These are phyloP conservation scores for Odocoileus hemionus DNA, from an alignment of 2,113 vertebrate species.

Conservation along the genomic window DNA sequence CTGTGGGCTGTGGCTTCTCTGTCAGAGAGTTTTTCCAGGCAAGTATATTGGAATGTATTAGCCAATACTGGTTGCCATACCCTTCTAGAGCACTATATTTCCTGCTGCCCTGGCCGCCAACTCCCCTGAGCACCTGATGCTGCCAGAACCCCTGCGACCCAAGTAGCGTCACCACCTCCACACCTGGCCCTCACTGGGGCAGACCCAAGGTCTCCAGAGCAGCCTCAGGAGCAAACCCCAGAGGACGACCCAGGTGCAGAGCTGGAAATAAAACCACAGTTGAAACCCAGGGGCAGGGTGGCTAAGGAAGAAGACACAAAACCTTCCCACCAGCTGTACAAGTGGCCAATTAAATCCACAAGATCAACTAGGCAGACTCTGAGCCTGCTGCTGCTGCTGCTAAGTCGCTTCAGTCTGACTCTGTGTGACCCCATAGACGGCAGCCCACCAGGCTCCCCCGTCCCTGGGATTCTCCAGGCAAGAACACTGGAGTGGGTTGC, in stretches of 20 bases:
- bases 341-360: not conserved
- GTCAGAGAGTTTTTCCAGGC: not conserved
- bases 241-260: not conserved
- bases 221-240: not conserved
- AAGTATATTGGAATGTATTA: not conserved
- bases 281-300: not conserved
- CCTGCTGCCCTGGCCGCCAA: not conserved
- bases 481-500: too few species aligned
- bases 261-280: not conserved
- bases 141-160: not conserved
- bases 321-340: not conserved
- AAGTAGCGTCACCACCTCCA: not conserved
- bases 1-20: not conserved
- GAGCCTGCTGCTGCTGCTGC: too few species aligned
- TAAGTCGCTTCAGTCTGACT: too few species aligned
- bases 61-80: not conserved
- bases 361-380: not conserved
- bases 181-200: not conserved
- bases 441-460: too few species aligned
- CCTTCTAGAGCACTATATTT: not conserved
- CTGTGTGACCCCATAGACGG: too few species aligned
- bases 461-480: too few species aligned
- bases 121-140: not conserved
- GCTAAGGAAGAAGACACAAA: not conserved
- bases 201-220: not conserved